Evolutionary conservation across 2,797 vertebrate species (phyloP).

Genomic region (Poecile montanus): DNA sequence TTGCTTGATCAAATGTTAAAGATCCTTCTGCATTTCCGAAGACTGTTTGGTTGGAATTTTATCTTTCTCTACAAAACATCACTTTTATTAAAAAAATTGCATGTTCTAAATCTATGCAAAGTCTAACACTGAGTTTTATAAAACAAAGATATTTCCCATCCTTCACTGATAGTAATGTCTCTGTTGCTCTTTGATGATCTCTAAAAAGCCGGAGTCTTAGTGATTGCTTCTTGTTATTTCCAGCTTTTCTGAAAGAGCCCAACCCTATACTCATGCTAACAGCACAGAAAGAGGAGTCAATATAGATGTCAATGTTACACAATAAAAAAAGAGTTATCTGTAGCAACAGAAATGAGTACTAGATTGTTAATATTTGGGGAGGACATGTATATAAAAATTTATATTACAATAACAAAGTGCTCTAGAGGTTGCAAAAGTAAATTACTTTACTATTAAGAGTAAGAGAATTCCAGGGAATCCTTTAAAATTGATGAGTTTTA

Average conservation of each 20-base stretch:
- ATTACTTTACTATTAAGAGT: not conserved
- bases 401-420: not conserved
- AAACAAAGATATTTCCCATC: not conserved
- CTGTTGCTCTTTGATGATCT: rapidly evolving
- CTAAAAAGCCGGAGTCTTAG: not conserved
- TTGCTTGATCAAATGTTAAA: not conserved
- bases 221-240: not conserved
- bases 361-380: not conserved
- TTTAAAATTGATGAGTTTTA: not conserved
- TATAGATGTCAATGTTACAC: not conserved
- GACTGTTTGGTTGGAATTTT: not conserved
- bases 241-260: not conserved
- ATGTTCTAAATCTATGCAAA: not conserved
- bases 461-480: not conserved
- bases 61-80: not conserved
- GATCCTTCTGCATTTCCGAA: not conserved
- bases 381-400: not conserved
- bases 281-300: not conserved
- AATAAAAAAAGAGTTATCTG: not conserved
- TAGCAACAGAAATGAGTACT: not conserved
- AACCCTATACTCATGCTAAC: not conserved
- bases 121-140: not conserved
- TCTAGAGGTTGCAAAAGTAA: not conserved
- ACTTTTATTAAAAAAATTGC: not conserved
- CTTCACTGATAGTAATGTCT: not conserved